phyloP scores from a whole-genome alignment of 2,797 vertebrate species.

The Lophotriccus pileatus region DNA sequence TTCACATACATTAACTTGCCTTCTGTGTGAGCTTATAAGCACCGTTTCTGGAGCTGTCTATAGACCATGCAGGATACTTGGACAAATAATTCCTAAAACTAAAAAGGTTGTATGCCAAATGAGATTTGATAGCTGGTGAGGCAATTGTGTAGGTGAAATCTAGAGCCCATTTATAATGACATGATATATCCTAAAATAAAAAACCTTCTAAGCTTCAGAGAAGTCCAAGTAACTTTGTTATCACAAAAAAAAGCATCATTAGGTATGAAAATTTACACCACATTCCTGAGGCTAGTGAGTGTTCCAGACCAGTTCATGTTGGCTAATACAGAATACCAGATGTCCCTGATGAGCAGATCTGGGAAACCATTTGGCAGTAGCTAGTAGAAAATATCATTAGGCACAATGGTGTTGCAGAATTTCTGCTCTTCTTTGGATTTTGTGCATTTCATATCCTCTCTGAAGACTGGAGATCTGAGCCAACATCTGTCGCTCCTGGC shows the following conservation, averaged over 20 bases:
- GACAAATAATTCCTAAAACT: background rate
- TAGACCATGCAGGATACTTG: background rate
- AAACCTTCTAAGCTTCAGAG: background rate
- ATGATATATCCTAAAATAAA: background rate
- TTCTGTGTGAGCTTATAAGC: background rate
- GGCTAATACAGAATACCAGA: constrained; percentile 22
- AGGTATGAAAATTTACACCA: background rate
- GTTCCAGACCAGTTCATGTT: constrained; percentile 9
- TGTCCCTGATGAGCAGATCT: constrained; percentile 38
- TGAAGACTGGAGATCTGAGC: background rate
- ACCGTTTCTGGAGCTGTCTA: background rate
- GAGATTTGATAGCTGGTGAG: background rate
- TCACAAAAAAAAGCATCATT: background rate
- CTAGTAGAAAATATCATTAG: background rate
- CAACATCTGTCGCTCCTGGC: background rate
- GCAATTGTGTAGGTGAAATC: background rate
- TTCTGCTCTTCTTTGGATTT: background rate
- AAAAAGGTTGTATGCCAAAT: background rate
- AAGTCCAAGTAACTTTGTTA: background rate
- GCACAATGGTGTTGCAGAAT: background rate
- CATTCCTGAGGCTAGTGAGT: background rate
- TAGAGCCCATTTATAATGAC: background rate
- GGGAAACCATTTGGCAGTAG: background rate
- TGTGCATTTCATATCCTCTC: background rate
- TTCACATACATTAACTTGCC: background rate